These are phyloP conservation scores for Python bivittatus DNA, from an alignment of 2,113 vertebrate genomes.

Conservation along the genomic window DNA sequence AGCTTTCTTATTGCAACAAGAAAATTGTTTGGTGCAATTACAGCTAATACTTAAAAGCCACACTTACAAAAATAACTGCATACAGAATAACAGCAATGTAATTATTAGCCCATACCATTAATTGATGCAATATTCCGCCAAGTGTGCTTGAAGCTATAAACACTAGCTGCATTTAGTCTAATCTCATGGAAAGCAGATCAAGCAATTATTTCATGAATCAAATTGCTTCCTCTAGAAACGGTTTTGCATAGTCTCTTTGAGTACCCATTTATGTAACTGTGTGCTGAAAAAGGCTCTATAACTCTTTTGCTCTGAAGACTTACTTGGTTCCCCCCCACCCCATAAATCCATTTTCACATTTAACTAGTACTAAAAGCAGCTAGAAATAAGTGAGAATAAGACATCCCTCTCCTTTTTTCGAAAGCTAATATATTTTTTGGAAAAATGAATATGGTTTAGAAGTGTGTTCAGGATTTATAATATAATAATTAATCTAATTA, in stretches of 20 bases:
- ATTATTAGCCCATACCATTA: background rate
- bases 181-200: conserved; percentile 39
- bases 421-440: conserved; percentile 28
- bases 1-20: background rate
- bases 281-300: conserved; percentile 32
- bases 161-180: conserved; percentile 23
- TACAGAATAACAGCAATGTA: conserved; percentile 6
- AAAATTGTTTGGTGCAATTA: conserved; percentile 12
- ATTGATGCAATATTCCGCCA: background rate
- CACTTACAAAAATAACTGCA: conserved; percentile 27
- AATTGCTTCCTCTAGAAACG: conserved; percentile 37
- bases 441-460: conserved; percentile 5
- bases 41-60: background rate
- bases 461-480: background rate
- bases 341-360: background rate
- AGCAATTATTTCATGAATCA: conserved; percentile 4
- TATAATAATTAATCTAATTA: too few relatives aligned
- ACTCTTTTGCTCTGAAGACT: conserved; percentile 12
- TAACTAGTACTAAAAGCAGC: background rate
- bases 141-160: conserved; percentile 35
- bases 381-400: background rate
- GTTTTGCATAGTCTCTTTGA: conserved; percentile 50
- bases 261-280: conserved; percentile 33
- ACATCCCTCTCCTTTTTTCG: background rate
- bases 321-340: too few relatives aligned